Conservation (phyloP, 2,113 vertebrate genomes). For the Elanus axillaris region DNA sequence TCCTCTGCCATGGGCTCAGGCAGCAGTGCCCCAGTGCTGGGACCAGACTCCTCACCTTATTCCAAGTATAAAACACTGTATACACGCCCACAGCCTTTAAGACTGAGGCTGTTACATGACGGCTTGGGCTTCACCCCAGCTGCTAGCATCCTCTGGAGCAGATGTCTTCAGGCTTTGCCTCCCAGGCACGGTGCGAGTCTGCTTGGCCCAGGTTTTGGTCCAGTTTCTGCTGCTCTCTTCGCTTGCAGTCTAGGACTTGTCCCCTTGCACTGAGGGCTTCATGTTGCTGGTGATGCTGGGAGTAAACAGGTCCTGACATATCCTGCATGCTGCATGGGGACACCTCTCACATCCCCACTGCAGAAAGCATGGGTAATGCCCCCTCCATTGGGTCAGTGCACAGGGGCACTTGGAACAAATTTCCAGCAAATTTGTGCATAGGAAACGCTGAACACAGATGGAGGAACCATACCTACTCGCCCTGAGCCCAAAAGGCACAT, state of each 20-base stretch:
- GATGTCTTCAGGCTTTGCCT: background rate
- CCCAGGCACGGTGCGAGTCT: accelerated
- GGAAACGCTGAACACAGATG: background rate
- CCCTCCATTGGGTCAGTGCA: accelerated
- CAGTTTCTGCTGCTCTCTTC: background rate
- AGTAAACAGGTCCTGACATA: background rate
- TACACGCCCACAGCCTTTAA: accelerated
- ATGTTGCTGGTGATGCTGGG: accelerated
- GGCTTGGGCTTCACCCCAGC: background rate
- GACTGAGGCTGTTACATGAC: background rate
- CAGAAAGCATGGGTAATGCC: background rate
- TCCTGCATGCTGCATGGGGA: accelerated
- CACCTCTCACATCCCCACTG: accelerated
- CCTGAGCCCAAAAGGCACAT: background rate
- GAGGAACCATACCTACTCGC: background rate
- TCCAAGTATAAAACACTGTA: background rate
- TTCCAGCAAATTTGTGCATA: accelerated
- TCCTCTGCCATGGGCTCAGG: accelerated
- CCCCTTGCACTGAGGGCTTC: background rate
- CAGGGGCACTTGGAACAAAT: background rate
- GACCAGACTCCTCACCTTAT: background rate
- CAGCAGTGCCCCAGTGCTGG: accelerated
- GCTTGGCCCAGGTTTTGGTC: background rate
- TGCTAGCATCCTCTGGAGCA: background rate
- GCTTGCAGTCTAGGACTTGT: background rate